These are phyloP conservation scores for Anguilla anguilla DNA, from an alignment of 2,797 vertebrate genomes.

Conservation along the genomic window DNA sequence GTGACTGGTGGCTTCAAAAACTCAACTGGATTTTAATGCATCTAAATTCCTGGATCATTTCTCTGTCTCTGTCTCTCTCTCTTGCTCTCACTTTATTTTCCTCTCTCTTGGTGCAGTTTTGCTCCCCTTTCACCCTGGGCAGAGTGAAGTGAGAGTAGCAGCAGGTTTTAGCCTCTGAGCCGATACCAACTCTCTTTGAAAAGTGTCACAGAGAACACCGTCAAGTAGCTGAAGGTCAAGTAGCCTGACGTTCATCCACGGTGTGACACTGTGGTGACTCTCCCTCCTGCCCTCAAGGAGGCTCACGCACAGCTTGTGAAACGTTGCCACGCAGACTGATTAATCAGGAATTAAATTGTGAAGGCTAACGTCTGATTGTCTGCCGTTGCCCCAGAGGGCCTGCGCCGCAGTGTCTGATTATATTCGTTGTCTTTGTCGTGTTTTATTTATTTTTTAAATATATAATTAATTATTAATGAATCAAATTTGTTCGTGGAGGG, in stretches of 20 bases:
- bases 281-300: not conserved
- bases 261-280: not conserved
- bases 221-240: not conserved
- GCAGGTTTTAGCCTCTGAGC: not conserved
- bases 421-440: not conserved
- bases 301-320: not conserved
- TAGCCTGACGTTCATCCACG: not conserved
- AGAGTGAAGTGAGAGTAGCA: not conserved
- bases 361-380: not conserved
- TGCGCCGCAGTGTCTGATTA: not conserved
- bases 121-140: not conserved
- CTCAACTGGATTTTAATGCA: not conserved
- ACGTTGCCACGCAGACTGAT: not conserved
- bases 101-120: slow-evolving; percentile 1
- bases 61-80: slow-evolving; percentile 24
- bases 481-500: too few relatives aligned
- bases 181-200: not conserved
- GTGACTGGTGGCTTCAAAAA: not conserved
- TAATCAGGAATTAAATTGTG: not conserved
- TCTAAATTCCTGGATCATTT: not conserved
- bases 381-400: not conserved
- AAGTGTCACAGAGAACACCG: not conserved
- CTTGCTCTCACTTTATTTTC: too few relatives aligned
- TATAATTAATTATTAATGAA: not conserved
- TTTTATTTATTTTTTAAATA: not conserved